phyloP scores from a whole-genome alignment of 2,888 invertebrate species.

The Orthonychiurus folsomi region DNA sequence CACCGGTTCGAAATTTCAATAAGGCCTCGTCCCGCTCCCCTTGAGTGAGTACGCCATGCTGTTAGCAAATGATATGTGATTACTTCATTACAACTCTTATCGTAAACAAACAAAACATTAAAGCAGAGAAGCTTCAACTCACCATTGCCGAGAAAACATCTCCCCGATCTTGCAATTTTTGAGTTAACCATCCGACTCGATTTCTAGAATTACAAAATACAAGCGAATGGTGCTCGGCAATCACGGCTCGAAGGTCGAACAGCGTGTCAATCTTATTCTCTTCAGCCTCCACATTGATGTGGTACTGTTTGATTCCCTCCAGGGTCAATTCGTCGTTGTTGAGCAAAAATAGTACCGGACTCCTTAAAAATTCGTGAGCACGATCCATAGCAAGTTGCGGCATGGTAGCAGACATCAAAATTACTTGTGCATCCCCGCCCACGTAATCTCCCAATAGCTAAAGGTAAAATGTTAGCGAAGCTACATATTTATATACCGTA shows the following conservation, averaged over 20 bases:
- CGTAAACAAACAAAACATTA: background rate
- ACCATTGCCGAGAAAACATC: conserved; percentile 1
- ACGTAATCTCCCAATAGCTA: background rate
- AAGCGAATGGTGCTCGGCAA: background rate
- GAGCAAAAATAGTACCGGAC: background rate
- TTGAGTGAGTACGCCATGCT: conserved; percentile 16
- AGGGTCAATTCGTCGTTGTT: conserved; percentile 8
- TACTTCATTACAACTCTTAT: background rate
- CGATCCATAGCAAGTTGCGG: background rate
- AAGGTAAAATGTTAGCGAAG: background rate
- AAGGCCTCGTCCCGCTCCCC: conserved; percentile 8
- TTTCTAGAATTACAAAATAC: conserved; percentile 8
- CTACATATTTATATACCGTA: too few species aligned
- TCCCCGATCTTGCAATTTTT: background rate
- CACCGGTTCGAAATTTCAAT: conserved; percentile 9
- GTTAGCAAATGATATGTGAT: background rate
- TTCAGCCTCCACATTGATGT: conserved; percentile 10
- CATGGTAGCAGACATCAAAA: conserved; percentile 13
- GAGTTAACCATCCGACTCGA: background rate
- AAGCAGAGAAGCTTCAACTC: background rate
- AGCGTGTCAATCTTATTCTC: conserved; percentile 9
- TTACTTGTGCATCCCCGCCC: conserved; percentile 8
- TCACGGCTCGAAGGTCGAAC: background rate
- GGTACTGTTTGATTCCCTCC: conserved; percentile 12
- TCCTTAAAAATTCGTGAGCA: background rate